Evolutionary conservation across 2,113 vertebrate species (phyloP).

Genomic region (Heliornis fulica): DNA sequence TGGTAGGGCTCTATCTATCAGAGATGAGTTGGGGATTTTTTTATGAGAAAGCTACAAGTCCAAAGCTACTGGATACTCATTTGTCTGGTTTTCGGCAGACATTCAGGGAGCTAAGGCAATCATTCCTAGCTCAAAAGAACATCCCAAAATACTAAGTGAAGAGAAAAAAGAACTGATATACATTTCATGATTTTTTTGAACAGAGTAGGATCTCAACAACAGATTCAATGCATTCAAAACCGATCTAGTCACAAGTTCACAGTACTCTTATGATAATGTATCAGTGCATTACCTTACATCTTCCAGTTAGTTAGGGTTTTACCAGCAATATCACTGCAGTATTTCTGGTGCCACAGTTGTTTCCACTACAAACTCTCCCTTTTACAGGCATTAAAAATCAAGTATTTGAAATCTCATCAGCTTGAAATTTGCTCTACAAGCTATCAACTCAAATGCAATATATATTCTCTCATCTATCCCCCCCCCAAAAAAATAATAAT

Average conservation of each 20-base stretch:
- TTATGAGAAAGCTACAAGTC: background rate
- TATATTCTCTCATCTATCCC: background rate
- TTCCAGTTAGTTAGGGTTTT: background rate
- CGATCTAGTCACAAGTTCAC: background rate
- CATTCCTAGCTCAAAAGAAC: constrained; percentile 9
- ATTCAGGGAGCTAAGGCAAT: background rate
- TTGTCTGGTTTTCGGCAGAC: background rate
- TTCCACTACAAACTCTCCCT: constrained; percentile 3
- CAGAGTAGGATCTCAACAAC: constrained; percentile 13
- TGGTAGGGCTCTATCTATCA: constrained; percentile 48
- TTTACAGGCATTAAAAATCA: constrained; percentile 16
- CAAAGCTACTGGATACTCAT: constrained; percentile 15
- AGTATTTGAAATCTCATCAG: background rate
- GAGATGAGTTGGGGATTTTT: background rate
- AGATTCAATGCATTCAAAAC: constrained; percentile 35
- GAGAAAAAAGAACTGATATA: background rate
- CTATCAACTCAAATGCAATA: constrained; percentile 26
- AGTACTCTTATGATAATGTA: background rate
- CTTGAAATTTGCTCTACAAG: constrained; percentile 13
- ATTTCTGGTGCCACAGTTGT: background rate
- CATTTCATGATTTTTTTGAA: background rate
- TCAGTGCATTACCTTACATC: background rate
- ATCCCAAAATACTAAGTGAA: background rate
- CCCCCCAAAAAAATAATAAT: background rate
- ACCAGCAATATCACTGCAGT: background rate